Percentiles rank a stretch among this genome's conserved stretches.
Conservation (phyloP, 2,888 invertebrate genomes). For the Melinaea menophilus region DNA sequence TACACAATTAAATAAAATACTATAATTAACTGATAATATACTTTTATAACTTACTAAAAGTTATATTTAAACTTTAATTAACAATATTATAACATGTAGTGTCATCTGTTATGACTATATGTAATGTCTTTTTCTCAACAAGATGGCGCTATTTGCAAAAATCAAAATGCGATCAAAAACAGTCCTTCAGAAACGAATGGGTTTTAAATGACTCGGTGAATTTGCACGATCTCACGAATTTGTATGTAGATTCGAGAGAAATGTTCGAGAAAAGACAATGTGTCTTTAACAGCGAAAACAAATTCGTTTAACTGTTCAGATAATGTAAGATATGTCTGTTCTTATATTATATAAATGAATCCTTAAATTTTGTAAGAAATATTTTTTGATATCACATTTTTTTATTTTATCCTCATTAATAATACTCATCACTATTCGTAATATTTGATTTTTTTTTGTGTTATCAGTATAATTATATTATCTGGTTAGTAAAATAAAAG, state of each 20-base stretch:
- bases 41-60: no score
- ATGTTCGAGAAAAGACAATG: conserved; percentile 43
- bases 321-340: conserved; percentile 3
- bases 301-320: conserved; percentile 13
- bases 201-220: conserved; percentile 74
- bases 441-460: no score
- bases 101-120: background rate
- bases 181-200: conserved; percentile 62
- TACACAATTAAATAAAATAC: no score
- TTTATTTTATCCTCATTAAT: no score
- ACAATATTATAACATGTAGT: background rate
- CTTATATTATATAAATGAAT: background rate
- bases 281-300: conserved; percentile 13
- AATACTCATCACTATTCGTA: no score
- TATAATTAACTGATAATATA: no score
- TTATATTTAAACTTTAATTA: background rate
- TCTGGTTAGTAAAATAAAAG: no score
- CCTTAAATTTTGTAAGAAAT: no score
- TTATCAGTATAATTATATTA: no score
- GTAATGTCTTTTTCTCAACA: background rate
- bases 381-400: no score
- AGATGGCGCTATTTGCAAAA: conserved; percentile 46
- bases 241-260: conserved; percentile 71
- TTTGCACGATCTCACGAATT: conserved; percentile 72
- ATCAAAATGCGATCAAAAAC: conserved; percentile 31